These are phyloP conservation scores for Brachyistius frenatus DNA, from an alignment of 2,113 vertebrate species.

Conservation along the genomic window DNA sequence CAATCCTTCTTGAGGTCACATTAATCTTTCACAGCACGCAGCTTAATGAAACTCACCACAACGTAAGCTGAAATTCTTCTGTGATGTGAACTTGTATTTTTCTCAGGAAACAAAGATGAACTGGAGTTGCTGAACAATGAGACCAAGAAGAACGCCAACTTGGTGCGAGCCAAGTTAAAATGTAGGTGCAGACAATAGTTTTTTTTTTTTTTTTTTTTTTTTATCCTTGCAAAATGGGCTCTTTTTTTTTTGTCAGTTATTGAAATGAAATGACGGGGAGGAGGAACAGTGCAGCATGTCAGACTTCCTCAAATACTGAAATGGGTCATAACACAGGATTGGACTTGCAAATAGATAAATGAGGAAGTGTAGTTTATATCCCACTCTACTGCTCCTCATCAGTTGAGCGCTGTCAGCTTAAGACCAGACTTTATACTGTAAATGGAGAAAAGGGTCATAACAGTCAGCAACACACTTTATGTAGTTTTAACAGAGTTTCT, in stretches of 20 bases:
- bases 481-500: not conserved
- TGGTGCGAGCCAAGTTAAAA: constrained; percentile 86
- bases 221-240: too few species aligned
- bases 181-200: constrained; percentile 57
- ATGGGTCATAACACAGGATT: constrained; percentile 33
- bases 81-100: not conserved
- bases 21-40: not conserved
- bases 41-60: not conserved
- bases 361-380: constrained; percentile 1
- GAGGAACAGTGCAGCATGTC: not conserved
- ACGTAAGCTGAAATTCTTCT: not conserved
- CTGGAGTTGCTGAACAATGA: constrained; percentile 90
- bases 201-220: not conserved
- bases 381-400: not conserved
- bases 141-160: constrained; percentile 88
- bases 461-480: not conserved
- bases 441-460: not conserved
- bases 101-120: constrained; percentile 88
- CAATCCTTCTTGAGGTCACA: not conserved
- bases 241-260: not conserved
- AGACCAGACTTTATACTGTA: too few species aligned
- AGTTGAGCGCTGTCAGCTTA: not conserved
- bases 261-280: not conserved
- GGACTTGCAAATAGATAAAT: constrained; percentile 66
- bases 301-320: constrained; percentile 7